Conservation (phyloP, 2,113 vertebrate species). For the Nothobranchius furzeri region DNA sequence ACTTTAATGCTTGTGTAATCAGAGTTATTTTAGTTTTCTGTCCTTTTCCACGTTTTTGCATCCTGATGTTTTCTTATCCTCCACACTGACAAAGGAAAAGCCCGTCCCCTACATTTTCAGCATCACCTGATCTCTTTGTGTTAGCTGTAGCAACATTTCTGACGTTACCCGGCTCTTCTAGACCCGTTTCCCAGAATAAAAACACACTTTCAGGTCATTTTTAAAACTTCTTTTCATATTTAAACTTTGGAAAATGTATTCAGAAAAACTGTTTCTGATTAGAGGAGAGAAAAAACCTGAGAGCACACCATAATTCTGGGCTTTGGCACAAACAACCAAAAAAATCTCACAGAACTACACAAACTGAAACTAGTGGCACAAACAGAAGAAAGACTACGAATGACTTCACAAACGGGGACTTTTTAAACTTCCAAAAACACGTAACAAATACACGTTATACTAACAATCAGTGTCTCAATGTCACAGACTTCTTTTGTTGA, state of each 20-base stretch:
- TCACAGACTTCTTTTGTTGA: neutral
- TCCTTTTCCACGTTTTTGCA: too few relatives aligned
- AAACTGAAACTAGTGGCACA: conserved; percentile 14
- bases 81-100: too few relatives aligned
- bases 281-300: conserved; percentile 33
- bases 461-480: conserved; percentile 6
- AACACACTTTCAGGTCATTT: neutral
- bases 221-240: neutral
- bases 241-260: neutral
- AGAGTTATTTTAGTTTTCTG: too few relatives aligned
- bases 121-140: too few relatives aligned
- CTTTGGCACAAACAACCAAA: conserved; percentile 10
- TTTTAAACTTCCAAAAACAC: neutral
- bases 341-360: neutral
- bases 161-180: neutral
- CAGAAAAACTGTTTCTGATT: neutral
- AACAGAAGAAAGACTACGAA: neutral
- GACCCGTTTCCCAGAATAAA: neutral
- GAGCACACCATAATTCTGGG: conserved; percentile 15
- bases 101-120: too few relatives aligned
- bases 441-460: neutral
- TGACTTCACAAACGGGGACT: conserved; percentile 4
- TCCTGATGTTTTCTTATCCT: too few relatives aligned
- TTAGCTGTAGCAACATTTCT: neutral
- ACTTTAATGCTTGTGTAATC: too few relatives aligned